Percentiles rank a stretch among this genome's conserved stretches.
Conservation (phyloP, 1,140 invertebrate species). For the Neomicropteryx cornuta region DNA sequence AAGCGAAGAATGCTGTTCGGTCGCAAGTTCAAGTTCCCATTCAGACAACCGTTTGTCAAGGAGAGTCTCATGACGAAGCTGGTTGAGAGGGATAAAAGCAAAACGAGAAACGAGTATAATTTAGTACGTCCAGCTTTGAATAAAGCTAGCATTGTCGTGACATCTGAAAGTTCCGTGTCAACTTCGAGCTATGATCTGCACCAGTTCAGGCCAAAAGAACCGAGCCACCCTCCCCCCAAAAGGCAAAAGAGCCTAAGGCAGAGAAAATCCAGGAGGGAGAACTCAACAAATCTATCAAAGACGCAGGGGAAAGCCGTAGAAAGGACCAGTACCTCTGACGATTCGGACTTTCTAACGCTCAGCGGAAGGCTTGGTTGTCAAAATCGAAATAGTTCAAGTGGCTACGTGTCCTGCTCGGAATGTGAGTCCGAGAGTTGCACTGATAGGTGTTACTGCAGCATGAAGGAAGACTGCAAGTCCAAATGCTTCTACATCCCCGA, state of each 20-base stretch:
- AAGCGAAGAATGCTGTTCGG: constrained; percentile 42
- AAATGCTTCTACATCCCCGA: constrained; percentile 28
- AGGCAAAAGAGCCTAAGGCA: constrained; percentile 26
- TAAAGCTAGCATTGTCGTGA: too few species aligned
- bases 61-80: constrained; percentile 38
- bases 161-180: constrained; percentile 44
- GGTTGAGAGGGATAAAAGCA: constrained; percentile 19
- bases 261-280: constrained; percentile 34
- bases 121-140: too few species aligned
- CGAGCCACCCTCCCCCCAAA: constrained; percentile 27
- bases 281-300: constrained; percentile 27
- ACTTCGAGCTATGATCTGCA: constrained; percentile 46
- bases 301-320: constrained; percentile 34
- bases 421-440: constrained; percentile 75
- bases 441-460: constrained; percentile 59
- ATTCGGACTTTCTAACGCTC: constrained; percentile 51
- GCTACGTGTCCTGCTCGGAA: constrained; percentile 76
- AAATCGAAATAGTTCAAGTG: constrained; percentile 57
- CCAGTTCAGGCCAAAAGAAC: constrained; percentile 44
- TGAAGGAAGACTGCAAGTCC: constrained; percentile 29
- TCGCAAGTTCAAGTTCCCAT: constrained; percentile 42
- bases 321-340: constrained; percentile 49
- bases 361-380: constrained; percentile 41
- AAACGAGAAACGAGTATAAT: constrained; percentile 6
- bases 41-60: constrained; percentile 40